Evolutionary conservation across 2,888 invertebrate species (phyloP).

Genomic region (Lasioglossum villosulum): DNA sequence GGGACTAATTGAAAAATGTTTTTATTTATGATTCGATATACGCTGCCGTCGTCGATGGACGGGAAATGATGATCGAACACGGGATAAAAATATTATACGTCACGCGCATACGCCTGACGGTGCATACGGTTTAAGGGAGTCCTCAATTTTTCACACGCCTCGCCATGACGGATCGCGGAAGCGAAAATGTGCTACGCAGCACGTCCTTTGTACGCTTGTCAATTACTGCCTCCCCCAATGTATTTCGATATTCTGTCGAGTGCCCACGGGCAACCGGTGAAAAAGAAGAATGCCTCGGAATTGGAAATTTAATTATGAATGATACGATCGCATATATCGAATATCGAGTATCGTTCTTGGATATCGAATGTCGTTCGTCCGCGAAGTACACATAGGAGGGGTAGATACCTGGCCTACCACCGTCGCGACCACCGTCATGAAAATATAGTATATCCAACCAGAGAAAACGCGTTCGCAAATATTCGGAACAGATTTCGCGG

Average conservation of each 20-base stretch:
- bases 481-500: neutral
- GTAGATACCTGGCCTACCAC: neutral
- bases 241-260: constrained; percentile 47
- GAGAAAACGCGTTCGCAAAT: neutral
- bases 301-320: constrained; percentile 58
- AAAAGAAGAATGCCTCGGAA: constrained; percentile 49
- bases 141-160: constrained; percentile 20
- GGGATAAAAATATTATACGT: constrained; percentile 11
- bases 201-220: constrained; percentile 54
- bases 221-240: constrained; percentile 44
- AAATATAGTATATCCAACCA: neutral
- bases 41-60: neutral
- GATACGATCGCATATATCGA: constrained; percentile 53
- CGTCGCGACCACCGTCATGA: neutral
- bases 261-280: constrained; percentile 28
- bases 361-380: neutral
- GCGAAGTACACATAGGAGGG: neutral
- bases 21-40: neutral
- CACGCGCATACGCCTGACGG: neutral
- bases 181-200: constrained; percentile 43
- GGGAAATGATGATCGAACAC: neutral
- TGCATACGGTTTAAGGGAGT: constrained; percentile 20
- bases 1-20: neutral
- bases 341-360: constrained; percentile 23
- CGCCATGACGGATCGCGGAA: constrained; percentile 14